phyloP scores from a whole-genome alignment of 2,888 invertebrate genomes.

The Crossocerus cetratus region DNA sequence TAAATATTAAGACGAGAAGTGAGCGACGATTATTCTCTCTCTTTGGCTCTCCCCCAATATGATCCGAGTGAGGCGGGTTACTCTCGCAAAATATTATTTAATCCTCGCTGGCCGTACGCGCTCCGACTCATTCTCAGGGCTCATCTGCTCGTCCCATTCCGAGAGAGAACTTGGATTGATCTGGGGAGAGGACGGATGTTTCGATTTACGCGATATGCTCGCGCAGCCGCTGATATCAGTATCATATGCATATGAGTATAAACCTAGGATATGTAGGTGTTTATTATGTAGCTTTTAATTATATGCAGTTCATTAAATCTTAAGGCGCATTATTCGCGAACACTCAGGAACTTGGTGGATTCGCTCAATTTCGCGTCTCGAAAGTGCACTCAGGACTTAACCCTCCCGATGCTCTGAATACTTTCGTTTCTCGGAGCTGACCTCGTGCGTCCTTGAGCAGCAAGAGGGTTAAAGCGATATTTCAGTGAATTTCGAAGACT shows the following conservation, averaged over 20 bases:
- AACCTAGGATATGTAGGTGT: slow-evolving; percentile 48
- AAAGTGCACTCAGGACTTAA: too few species aligned
- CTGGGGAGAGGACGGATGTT: background rate
- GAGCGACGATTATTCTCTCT: slow-evolving; percentile 31
- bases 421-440: too few species aligned
- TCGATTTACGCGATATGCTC: slow-evolving; percentile 15
- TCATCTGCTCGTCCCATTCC: slow-evolving; percentile 11
- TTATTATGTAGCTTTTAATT: slow-evolving; percentile 44
- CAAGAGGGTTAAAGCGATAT: too few species aligned
- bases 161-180: background rate
- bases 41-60: slow-evolving; percentile 45
- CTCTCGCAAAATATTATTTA: slow-evolving; percentile 73
- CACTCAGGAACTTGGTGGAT: slow-evolving; percentile 58
- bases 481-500: too few species aligned
- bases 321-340: slow-evolving; percentile 63
- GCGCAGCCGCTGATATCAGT: slow-evolving; percentile 33
- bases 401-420: too few species aligned
- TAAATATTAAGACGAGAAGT: slow-evolving; percentile 52
- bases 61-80: slow-evolving; percentile 15
- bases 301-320: slow-evolving; percentile 49
- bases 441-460: too few species aligned
- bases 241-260: slow-evolving; percentile 48
- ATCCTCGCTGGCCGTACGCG: slow-evolving; percentile 74
- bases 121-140: slow-evolving; percentile 30
- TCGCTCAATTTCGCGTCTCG: too few species aligned